phyloP scores from a whole-genome alignment of 2,888 invertebrate species.

The Melanchra persicariae region DNA sequence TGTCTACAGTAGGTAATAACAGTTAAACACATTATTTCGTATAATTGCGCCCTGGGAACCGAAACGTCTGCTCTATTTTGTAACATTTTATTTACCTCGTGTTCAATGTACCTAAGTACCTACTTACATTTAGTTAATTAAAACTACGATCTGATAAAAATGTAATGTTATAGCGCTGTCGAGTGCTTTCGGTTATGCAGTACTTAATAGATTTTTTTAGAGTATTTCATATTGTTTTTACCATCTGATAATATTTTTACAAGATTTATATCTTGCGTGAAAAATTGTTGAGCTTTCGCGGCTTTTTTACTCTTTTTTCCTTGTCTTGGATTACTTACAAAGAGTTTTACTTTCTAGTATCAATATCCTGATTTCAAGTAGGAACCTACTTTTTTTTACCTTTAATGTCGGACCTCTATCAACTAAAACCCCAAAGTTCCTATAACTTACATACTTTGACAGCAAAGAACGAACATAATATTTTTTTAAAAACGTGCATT shows the following conservation, averaged over 20 bases:
- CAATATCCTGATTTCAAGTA: too few relatives aligned
- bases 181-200: slow-evolving; percentile 55
- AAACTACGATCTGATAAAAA: slow-evolving; percentile 62
- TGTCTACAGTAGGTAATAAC: slow-evolving; percentile 37
- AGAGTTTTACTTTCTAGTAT: too few relatives aligned
- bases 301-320: background rate
- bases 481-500: too few relatives aligned
- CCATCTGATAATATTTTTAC: slow-evolving; percentile 56
- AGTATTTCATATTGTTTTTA: slow-evolving; percentile 59
- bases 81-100: slow-evolving; percentile 36
- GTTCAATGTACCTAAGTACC: slow-evolving; percentile 39
- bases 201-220: slow-evolving; percentile 49
- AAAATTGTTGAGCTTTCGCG: slow-evolving; percentile 39
- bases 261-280: slow-evolving; percentile 53
- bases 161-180: slow-evolving; percentile 58
- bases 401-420: too few relatives aligned
- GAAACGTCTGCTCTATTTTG: slow-evolving; percentile 47
- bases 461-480: too few relatives aligned
- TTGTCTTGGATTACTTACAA: slow-evolving; percentile 6
- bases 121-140: slow-evolving; percentile 63
- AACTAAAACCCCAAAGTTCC: too few relatives aligned
- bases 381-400: too few relatives aligned
- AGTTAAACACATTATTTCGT: slow-evolving; percentile 47
- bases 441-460: too few relatives aligned
- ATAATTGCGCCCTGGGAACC: slow-evolving; percentile 56